Evolutionary conservation across 1,140 invertebrate genomes (phyloP).

Genomic region (Tribolium madens): DNA sequence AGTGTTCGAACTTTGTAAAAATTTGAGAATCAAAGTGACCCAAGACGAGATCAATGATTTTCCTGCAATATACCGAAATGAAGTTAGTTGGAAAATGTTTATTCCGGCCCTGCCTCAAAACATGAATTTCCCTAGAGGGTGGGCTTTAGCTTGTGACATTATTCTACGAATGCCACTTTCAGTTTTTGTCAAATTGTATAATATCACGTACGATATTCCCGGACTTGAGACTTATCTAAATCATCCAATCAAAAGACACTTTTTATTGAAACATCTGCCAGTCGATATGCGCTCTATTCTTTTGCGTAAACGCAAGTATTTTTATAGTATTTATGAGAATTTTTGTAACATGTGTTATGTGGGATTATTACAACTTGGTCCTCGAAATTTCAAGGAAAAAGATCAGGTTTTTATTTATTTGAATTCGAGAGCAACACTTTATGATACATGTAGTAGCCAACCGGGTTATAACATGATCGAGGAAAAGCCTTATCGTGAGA

Average conservation of each 20-base stretch:
- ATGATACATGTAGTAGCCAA: slow-evolving; percentile 76
- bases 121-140: slow-evolving; percentile 74
- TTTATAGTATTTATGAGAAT: slow-evolving; percentile 73
- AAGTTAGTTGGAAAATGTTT: slow-evolving; percentile 81
- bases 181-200: slow-evolving; percentile 77
- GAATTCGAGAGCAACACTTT: slow-evolving; percentile 72
- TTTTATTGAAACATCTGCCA: slow-evolving; percentile 73
- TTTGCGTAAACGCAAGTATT: slow-evolving; percentile 74
- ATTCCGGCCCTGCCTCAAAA: slow-evolving; percentile 77
- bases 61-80: slow-evolving; percentile 67
- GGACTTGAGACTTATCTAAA: slow-evolving; percentile 73
- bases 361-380: slow-evolving; percentile 80
- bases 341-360: slow-evolving; percentile 73
- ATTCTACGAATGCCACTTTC: slow-evolving; percentile 79
- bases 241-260: slow-evolving; percentile 78
- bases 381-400: slow-evolving; percentile 75
- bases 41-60: slow-evolving; percentile 63
- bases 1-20: slow-evolving; percentile 42
- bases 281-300: slow-evolving; percentile 68
- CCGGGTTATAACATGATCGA: slow-evolving; percentile 75
- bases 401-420: slow-evolving; percentile 80
- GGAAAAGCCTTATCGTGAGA: slow-evolving; percentile 70
- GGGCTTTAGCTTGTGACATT: slow-evolving; percentile 81
- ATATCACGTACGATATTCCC: slow-evolving; percentile 71
- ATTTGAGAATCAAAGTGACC: slow-evolving; percentile 48